Evolutionary conservation across 2,888 invertebrate genomes (phyloP).

Genomic region (Galeopsomyia nigrocyanea): DNA sequence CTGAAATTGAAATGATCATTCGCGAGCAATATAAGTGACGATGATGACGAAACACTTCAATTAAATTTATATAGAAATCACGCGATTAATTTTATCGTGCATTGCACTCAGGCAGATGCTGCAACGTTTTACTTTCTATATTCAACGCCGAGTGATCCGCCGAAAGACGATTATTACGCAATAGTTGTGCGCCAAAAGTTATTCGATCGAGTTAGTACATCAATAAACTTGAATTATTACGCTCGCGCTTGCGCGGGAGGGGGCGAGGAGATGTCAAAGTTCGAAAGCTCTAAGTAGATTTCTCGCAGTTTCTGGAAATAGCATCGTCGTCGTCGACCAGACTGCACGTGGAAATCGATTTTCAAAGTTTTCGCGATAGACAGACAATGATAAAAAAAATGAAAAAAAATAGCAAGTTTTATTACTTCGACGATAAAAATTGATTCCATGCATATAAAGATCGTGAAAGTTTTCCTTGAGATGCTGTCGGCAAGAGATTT

Average conservation of each 20-base stretch:
- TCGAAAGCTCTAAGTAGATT: no score
- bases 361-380: conserved; percentile 27
- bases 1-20: no score
- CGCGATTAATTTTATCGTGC: background rate
- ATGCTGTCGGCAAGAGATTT: background rate
- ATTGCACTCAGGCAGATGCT: background rate
- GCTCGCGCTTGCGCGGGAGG: background rate
- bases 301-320: conserved; percentile 17
- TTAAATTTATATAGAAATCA: no score
- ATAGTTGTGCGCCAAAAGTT: no score
- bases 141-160: no score
- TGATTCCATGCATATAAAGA: conserved; percentile 12
- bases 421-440: conserved; percentile 1
- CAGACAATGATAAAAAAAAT: background rate
- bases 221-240: conserved; percentile 15
- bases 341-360: conserved; percentile 40
- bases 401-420: conserved; percentile 34
- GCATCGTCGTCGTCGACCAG: conserved; percentile 32
- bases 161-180: no score
- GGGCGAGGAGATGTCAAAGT: conserved; percentile 9
- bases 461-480: conserved; percentile 20
- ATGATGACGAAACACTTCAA: no score
- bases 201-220: background rate
- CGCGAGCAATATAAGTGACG: no score
- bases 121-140: background rate